Percentiles rank a stretch among this genome's conserved stretches.
These are phyloP conservation scores for Poeciliopsis infans DNA, from an alignment of 2,797 vertebrate genomes.

Conservation along the genomic window DNA sequence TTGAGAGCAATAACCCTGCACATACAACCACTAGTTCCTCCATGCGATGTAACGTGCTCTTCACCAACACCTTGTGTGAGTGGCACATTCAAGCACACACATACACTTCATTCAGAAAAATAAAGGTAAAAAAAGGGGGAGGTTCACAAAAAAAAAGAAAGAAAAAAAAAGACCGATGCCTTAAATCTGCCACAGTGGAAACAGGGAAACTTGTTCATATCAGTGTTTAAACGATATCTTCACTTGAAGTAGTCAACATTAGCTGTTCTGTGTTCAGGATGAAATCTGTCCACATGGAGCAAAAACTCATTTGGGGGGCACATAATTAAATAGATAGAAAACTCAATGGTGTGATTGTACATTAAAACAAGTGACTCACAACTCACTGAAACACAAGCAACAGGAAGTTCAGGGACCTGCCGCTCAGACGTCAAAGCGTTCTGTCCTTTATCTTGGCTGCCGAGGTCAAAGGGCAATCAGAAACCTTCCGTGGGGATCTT, in stretches of 20 bases:
- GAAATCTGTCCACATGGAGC: constrained; percentile 29
- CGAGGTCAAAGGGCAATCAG: background rate
- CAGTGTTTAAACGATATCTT: constrained; percentile 37
- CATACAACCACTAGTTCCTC: constrained; percentile 38
- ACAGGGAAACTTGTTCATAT: constrained; percentile 33
- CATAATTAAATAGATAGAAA: background rate
- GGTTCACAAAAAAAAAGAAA: constrained; percentile 18
- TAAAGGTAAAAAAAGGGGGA: constrained; percentile 9
- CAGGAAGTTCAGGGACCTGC: background rate
- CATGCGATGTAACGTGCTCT: constrained; percentile 57
- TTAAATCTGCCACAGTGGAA: constrained; percentile 55
- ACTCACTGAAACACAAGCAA: background rate
- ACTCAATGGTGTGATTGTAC: constrained; percentile 13
- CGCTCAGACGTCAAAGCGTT: background rate
- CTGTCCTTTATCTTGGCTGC: background rate
- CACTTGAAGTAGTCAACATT: constrained; percentile 40
- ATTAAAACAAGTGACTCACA: constrained; percentile 7
- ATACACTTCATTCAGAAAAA: constrained; percentile 17
- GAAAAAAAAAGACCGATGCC: constrained; percentile 58
- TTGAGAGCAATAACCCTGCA: constrained; percentile 74
- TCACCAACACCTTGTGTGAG: constrained; percentile 38
- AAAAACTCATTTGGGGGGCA: constrained; percentile 7
- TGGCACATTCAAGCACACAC: constrained; percentile 30
- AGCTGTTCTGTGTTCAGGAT: constrained; percentile 35
- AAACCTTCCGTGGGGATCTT: background rate